phyloP scores from a whole-genome alignment of 2,797 vertebrate genomes.

The Squalus acanthias region DNA sequence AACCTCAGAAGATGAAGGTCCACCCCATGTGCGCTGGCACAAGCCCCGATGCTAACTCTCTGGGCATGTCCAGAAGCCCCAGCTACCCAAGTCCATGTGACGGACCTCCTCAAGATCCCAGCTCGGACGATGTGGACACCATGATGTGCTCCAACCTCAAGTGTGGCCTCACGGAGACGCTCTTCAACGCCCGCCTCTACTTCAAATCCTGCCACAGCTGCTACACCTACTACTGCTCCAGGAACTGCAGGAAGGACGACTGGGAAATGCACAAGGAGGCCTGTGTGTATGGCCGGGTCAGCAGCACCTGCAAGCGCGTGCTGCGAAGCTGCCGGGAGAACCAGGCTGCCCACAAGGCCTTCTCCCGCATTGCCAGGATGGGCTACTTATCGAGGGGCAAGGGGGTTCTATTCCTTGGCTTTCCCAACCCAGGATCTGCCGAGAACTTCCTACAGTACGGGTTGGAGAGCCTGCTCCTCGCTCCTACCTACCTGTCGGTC shows the following conservation, averaged over 20 bases:
- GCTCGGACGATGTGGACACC: slow-evolving; percentile 83
- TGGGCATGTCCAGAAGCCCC: background rate
- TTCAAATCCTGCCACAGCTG: slow-evolving; percentile 97
- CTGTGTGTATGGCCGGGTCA: slow-evolving; percentile 82
- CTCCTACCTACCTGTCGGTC: slow-evolving; percentile 87
- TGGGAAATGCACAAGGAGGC: slow-evolving; percentile 88
- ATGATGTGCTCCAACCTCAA: slow-evolving; percentile 89
- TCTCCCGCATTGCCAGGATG: slow-evolving; percentile 88
- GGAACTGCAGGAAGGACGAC: slow-evolving; percentile 86
- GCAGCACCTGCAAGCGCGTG: slow-evolving; percentile 81
- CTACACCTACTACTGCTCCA: slow-evolving; percentile 93
- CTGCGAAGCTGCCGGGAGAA: slow-evolving; percentile 90
- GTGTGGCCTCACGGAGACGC: slow-evolving; percentile 80
- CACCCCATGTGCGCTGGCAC: background rate
- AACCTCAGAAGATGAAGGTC: background rate
- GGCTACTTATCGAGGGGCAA: slow-evolving; percentile 89
- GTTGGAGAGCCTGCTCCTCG: slow-evolving; percentile 84
- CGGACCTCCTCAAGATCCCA: slow-evolving; percentile 77
- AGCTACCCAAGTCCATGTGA: slow-evolving; percentile 67
- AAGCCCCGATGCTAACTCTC: slow-evolving; percentile 46
- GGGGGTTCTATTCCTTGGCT: slow-evolving; percentile 86
- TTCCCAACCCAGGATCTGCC: slow-evolving; percentile 83
- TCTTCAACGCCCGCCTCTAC: slow-evolving; percentile 94
- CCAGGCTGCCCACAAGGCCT: slow-evolving; percentile 82
- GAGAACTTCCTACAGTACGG: slow-evolving; percentile 89